A percentile compares a stretch with the other conserved stretches of the same genome.
Conservation (phyloP, 35 echinoderm and acorn worm species). For the Nesometra sesokonis region DNA sequence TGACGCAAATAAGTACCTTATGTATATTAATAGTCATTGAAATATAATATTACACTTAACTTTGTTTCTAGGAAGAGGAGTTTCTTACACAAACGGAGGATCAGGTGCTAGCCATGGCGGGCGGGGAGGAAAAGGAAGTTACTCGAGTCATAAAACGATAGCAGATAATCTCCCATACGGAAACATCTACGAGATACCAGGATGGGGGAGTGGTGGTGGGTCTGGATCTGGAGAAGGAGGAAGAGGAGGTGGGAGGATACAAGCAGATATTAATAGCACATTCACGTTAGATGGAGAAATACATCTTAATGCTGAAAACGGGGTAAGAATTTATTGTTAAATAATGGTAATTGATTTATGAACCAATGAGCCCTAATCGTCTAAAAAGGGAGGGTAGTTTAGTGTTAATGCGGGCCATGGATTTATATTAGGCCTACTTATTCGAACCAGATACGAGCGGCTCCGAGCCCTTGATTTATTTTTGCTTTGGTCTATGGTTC, state of each 20-base stretch:
- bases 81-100: constrained; percentile 22
- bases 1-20: background rate
- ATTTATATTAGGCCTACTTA: background rate
- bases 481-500: too few relatives aligned
- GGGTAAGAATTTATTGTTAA: background rate
- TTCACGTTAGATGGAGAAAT: constrained; percentile 29
- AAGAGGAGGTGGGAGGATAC: constrained; percentile 31
- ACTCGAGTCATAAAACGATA: constrained; percentile 1
- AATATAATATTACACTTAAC: background rate
- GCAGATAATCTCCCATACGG: constrained; percentile 55
- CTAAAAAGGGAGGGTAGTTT: background rate
- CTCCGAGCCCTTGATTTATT: too few relatives aligned
- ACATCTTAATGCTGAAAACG: constrained; percentile 21
- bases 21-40: background rate
- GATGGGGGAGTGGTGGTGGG: constrained; percentile 69
- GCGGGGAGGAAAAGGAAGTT: constrained; percentile 46
- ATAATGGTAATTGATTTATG: background rate
- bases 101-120: constrained; percentile 80
- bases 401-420: background rate
- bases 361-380: background rate
- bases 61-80: constrained; percentile 29
- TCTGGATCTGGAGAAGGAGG: constrained; percentile 16
- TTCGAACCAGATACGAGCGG: too few relatives aligned
- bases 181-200: constrained; percentile 32
- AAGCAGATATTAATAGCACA: background rate